Conservation (phyloP, 2,888 invertebrate genomes). For the Eretmocerus hayati region DNA sequence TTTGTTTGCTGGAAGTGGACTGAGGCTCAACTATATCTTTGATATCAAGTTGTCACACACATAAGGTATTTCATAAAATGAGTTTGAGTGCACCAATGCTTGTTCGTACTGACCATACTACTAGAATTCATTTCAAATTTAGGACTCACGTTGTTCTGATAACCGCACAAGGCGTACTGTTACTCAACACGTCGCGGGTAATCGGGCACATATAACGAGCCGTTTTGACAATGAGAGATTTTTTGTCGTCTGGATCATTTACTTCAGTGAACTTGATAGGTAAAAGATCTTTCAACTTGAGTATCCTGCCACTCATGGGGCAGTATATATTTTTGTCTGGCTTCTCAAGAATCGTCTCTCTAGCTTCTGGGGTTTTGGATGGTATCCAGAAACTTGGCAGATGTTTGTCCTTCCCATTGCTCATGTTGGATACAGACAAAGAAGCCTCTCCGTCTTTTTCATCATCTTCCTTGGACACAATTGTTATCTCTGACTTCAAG, state of each 20-base stretch:
- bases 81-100: too few species aligned
- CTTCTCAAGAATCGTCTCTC: conserved; percentile 59
- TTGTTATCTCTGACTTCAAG: conserved; percentile 74
- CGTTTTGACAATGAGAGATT: conserved; percentile 79
- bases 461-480: conserved; percentile 45
- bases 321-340: conserved; percentile 75
- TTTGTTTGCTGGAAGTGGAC: neutral
- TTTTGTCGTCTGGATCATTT: conserved; percentile 80
- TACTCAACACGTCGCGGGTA: conserved; percentile 90
- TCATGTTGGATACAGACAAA: conserved; percentile 70
- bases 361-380: conserved; percentile 82
- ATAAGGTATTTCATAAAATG: too few species aligned
- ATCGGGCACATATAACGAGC: conserved; percentile 96
- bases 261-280: conserved; percentile 88
- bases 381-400: conserved; percentile 95
- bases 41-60: neutral
- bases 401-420: conserved; percentile 70
- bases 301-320: conserved; percentile 75
- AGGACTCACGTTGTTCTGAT: conserved; percentile 72
- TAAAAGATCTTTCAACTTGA: conserved; percentile 88
- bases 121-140: neutral
- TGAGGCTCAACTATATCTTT: neutral
- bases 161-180: conserved; percentile 90
- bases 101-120: neutral
- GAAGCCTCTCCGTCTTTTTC: conserved; percentile 19